phyloP scores from a whole-genome alignment of 2,113 vertebrate genomes.

The Gallinago paraguaiae region DNA sequence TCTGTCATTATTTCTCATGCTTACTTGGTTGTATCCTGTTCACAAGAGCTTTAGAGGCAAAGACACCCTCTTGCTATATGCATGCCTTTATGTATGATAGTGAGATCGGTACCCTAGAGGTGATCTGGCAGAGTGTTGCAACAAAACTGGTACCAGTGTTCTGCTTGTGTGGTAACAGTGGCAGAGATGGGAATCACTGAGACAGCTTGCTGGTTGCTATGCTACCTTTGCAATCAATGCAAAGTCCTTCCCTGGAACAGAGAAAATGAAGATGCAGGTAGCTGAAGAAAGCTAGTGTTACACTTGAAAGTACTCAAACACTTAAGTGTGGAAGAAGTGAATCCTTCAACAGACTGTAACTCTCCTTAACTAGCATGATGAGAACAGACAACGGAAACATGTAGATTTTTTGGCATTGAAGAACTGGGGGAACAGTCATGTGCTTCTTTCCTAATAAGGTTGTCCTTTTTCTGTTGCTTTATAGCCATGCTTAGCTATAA shows the following conservation, averaged over 20 bases:
- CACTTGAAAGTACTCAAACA: neutral
- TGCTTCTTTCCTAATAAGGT: neutral
- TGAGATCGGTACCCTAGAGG: neutral
- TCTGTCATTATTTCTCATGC: neutral
- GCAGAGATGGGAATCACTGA: neutral
- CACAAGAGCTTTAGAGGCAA: neutral
- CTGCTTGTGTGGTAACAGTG: no score
- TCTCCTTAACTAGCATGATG: neutral
- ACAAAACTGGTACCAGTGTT: neutral
- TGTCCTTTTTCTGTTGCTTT: neutral
- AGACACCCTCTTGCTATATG: neutral
- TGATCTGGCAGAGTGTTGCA: neutral
- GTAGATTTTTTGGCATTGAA: neutral
- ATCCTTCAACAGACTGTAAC: neutral
- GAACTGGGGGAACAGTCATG: fast-evolving
- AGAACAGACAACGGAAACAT: neutral
- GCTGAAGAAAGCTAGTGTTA: neutral
- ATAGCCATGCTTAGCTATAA: neutral
- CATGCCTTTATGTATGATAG: fast-evolving
- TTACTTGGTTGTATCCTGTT: neutral
- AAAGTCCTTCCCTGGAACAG: neutral
- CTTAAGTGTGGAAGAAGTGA: neutral
- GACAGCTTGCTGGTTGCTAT: neutral
- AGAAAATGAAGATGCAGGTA: neutral
- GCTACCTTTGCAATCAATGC: neutral